Percentiles rank a stretch among this genome's conserved stretches.
phyloP scores from a whole-genome alignment of 2,113 vertebrate species.

The Lampris megalopsis region DNA sequence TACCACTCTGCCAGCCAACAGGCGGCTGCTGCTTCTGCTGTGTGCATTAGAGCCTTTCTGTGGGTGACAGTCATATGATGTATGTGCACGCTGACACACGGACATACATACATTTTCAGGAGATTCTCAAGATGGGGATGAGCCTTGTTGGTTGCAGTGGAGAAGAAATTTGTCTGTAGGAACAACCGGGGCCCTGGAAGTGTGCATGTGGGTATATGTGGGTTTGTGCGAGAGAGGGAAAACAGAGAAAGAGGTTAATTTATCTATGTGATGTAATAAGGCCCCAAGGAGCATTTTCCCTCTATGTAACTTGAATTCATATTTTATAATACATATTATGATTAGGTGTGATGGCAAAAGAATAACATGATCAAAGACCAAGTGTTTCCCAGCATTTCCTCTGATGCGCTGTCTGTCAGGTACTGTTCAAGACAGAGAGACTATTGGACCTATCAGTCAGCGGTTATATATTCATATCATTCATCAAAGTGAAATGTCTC shows the following conservation, averaged over 20 bases:
- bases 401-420: not conserved
- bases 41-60: constrained; percentile 23
- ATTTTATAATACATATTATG: not conserved
- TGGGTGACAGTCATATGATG: constrained; percentile 34
- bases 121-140: constrained; percentile 14
- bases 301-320: too few species aligned
- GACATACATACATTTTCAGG: not conserved
- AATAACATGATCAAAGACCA: constrained; percentile 10
- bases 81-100: constrained; percentile 13
- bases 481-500: not conserved
- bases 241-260: not conserved
- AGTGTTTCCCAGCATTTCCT: not conserved
- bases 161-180: not conserved
- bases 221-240: not conserved
- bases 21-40: constrained; percentile 58
- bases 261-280: not conserved
- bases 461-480: not conserved
- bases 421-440: not conserved
- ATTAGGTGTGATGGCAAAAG: not conserved
- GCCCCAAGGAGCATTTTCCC: not conserved
- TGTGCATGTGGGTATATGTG: constrained; percentile 20
- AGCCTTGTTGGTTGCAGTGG: constrained; percentile 40
- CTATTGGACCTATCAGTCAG: not conserved
- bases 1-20: constrained; percentile 65
- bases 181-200: constrained; percentile 7